Evolutionary conservation across 2,113 vertebrate genomes (phyloP), one percentile per base, ranked within the genome.

Genomic region (Sinocyclocheilus anophthalmus): DNA sequence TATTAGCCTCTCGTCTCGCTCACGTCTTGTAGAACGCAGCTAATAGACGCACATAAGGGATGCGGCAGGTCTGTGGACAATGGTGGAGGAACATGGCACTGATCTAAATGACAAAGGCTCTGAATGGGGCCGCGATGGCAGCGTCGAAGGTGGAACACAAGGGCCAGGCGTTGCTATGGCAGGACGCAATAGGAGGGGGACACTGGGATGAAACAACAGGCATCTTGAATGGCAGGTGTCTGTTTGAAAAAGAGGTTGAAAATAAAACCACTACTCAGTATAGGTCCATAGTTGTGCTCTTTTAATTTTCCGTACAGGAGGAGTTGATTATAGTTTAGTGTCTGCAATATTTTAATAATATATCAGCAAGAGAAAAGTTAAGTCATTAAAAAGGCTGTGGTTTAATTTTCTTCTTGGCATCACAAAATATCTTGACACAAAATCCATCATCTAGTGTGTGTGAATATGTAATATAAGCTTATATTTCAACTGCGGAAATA

Each of bases 41-140:
- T 84, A 86, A 89, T 85, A 89, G 84, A 90, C 75, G 81, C 12
- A 24, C 65, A 88, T 77, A 88, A 92, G 90, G 82, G 85, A 92
- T 88, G 93, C 78, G 76, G 53, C 6, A 93, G 91, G 86, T 63
- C 22, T 79, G 87, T 85, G 86, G 86, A 87, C 86, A 84, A 85
- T 89, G 88, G 87, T 88, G 80, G 86, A 92, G 86, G 86, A 90
- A 88, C 87, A 89, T 76, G 83, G 85, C 67, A 85, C 91, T 91
- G 48, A 95, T 95, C 91, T 95, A 70, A 95, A 95, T 95, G 90
- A 95, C 93, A 95, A 95, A 93, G 90, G 92, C 75, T 76, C 78
- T 89, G 90, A 92, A 93, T 92, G 84, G 88, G 86, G 55, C 80
- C 45, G 84, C 37, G 90, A 91, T 91, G 87, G 92, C 91, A 92